phyloP scores from a whole-genome alignment of 2,113 vertebrate species.

The Meleagris gallopavo region DNA sequence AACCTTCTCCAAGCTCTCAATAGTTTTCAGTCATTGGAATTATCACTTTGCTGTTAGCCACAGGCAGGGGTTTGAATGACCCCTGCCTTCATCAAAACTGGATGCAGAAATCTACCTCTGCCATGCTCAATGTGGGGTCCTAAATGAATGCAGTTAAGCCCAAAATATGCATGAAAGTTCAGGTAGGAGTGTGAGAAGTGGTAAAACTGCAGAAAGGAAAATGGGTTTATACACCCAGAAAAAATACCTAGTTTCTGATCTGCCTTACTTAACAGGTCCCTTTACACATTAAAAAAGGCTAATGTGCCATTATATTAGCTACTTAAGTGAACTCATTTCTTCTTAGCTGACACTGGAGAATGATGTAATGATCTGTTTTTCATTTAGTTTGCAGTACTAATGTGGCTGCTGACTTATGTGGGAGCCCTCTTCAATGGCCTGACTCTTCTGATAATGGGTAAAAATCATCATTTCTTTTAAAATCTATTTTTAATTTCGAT shows the following conservation, averaged over 20 bases:
- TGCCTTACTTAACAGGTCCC: background rate
- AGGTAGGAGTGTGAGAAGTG: background rate
- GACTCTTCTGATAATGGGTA: slow-evolving; percentile 97
- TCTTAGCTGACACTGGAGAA: background rate
- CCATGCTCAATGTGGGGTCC: background rate
- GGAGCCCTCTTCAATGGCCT: slow-evolving; percentile 98
- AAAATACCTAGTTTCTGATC: background rate
- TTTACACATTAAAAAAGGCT: background rate
- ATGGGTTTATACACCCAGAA: background rate
- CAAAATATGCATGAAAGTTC: background rate
- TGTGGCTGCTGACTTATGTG: slow-evolving; percentile 99
- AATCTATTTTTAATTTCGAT: background rate
- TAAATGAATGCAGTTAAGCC: background rate
- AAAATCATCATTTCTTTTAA: slow-evolving; percentile 62
- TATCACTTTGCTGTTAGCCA: background rate
- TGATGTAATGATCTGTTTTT: slow-evolving; percentile 46
- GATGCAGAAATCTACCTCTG: background rate
- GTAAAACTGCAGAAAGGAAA: background rate
- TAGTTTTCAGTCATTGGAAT: background rate
- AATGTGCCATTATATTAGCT: background rate
- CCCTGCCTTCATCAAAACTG: background rate
- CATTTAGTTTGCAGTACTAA: slow-evolving; percentile 96
- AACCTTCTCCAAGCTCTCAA: background rate
- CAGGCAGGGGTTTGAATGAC: background rate
- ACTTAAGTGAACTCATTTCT: background rate